Base-by-base conservation (phyloP, 1,140 invertebrate genomes). In the Acromyrmex heyeri region DNA sequence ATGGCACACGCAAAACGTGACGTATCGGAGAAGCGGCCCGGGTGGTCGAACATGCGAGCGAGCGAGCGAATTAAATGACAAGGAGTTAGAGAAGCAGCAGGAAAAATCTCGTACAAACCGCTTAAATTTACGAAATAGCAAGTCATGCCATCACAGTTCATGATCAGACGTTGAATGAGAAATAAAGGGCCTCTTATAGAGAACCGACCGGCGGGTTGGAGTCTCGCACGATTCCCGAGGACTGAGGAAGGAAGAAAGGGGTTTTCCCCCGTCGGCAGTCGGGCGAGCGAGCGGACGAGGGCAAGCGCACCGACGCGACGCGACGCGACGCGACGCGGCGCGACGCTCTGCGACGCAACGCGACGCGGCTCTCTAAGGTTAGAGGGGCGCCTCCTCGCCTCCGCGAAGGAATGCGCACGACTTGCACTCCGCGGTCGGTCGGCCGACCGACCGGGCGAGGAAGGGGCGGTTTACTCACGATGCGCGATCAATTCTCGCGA, bases 111-210 rank as follows among this genome's bases (percentile, higher is more conserved):
- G 48, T 91, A 93, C 91, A 30, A 90, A 93, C 88, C 91, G 69
- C 91, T 93, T 64, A 93, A 73, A 90, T 92, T 93, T 86, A 93
- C 89, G 83, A 93, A 93, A 88, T 93, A 93, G 79, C 86, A 93
- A 88, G 91, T 92, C 87, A 91, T 91, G 87, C 87, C 88, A 92
- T 92, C 81, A 85, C 89, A 91, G 86, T 91, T 86, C 79, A 65
- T 55, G 67, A 44, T 30, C 64, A 69, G 65, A 86, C 61, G 82
- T 64, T 82, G 59, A 30, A 67, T 61, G 76, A 59, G 78, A 65
- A 85, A 85, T 61, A 55, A 86, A 83, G 48, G 53, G 12, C 50
- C 55, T 61, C 44, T 85, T 59, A 18, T 55, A 5, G 18, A 16
- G 55, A 85, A 38, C 48, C 57, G 65, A 44, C 62, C 50, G 57